A percentile compares a stretch with the other conserved stretches of the same genome.
Conservation (phyloP, 1,140 invertebrate genomes). For the Rhagoletis zephyria region DNA sequence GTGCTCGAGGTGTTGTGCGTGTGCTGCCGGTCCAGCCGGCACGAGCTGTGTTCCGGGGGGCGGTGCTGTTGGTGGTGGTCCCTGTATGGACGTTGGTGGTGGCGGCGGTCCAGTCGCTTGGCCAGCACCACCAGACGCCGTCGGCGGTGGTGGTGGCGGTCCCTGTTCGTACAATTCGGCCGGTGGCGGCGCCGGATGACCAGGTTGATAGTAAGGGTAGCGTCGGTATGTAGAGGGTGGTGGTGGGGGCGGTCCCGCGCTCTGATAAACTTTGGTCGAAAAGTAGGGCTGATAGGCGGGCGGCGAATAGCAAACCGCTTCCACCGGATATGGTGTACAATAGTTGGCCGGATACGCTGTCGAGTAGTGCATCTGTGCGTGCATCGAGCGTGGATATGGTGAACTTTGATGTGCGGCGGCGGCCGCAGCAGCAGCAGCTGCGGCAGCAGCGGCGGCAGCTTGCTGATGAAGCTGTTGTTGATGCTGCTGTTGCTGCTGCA, state of each 20-base stretch:
- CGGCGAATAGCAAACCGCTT: conserved; percentile 77
- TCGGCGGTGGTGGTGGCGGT: conserved; percentile 65
- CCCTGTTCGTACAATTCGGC: conserved; percentile 60
- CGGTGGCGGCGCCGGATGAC: conserved; percentile 65
- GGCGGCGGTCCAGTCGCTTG: conserved; percentile 64
- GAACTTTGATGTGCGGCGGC: conserved; percentile 73
- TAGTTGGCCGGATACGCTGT: conserved; percentile 76
- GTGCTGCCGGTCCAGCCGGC: conserved; percentile 60
- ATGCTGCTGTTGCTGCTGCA: conserved; percentile 68
- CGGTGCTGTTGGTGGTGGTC: conserved; percentile 61
- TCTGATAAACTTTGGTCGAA: conserved; percentile 71
- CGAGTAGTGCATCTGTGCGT: conserved; percentile 72
- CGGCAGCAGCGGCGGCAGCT: conserved; percentile 73
- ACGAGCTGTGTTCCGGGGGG: conserved; percentile 59
- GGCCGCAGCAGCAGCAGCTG: conserved; percentile 73
- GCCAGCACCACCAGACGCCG: conserved; percentile 56
- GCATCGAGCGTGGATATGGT: conserved; percentile 70
- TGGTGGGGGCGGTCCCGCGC: conserved; percentile 71
- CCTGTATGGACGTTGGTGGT: conserved; percentile 60
- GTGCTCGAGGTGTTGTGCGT: conserved; percentile 71
- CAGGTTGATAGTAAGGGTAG: conserved; percentile 72
- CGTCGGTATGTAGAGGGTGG: conserved; percentile 71
- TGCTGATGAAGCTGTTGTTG: conserved; percentile 72
- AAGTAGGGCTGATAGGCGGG: conserved; percentile 75
- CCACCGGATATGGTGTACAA: conserved; percentile 71